phyloP scores from a whole-genome alignment of 2,113 vertebrate genomes.

The Caranx melampygus region DNA sequence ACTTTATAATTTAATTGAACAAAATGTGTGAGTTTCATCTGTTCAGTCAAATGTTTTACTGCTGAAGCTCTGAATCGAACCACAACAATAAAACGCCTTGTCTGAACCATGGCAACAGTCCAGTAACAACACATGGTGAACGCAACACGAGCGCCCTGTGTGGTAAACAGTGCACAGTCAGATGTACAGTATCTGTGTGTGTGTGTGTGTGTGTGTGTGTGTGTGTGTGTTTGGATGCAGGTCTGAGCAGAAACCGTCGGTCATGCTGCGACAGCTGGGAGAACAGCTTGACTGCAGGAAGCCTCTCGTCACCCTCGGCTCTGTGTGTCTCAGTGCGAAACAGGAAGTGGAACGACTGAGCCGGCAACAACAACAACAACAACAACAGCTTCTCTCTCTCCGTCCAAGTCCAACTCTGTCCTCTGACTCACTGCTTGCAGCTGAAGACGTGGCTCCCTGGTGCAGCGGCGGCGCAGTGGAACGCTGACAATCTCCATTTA shows the following conservation, averaged over 20 bases:
- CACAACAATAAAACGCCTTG: background rate
- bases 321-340: conserved; percentile 38
- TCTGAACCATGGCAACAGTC: conserved; percentile 16
- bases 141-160: conserved; percentile 8
- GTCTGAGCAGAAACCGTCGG: background rate
- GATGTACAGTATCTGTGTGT: background rate
- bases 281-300: conserved; percentile 65
- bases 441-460: background rate
- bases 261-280: conserved; percentile 61
- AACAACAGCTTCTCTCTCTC: conserved; percentile 4
- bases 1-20: background rate
- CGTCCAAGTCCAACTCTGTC: background rate
- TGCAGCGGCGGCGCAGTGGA: background rate
- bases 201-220: too few species aligned
- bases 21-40: background rate
- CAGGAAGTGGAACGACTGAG: conserved; percentile 37
- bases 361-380: conserved; percentile 27
- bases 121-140: conserved; percentile 25
- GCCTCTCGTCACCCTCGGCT: conserved; percentile 29
- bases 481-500: conserved; percentile 10
- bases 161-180: background rate
- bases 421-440: conserved; percentile 3
- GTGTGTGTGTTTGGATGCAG: background rate
- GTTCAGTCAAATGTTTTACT: background rate
- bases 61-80: too few species aligned